phyloP scores from a whole-genome alignment of 2,113 vertebrate species.

The Dascyllus trimaculatus region DNA sequence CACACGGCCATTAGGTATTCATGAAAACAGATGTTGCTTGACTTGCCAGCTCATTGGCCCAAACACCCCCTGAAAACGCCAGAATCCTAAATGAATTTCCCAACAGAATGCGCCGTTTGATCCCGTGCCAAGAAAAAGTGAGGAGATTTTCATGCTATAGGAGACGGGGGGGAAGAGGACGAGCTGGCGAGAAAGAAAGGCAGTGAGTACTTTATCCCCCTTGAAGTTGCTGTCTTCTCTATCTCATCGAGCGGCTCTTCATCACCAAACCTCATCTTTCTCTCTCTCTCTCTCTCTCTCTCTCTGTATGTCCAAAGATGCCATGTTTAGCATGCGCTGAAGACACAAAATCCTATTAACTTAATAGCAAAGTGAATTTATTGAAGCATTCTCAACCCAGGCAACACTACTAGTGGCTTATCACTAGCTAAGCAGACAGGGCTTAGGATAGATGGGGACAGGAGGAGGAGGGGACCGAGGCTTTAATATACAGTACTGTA shows the following conservation, averaged over 20 bases:
- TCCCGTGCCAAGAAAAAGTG: conserved; percentile 68
- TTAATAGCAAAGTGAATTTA: conserved; percentile 73
- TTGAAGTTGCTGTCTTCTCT: conserved; percentile 39
- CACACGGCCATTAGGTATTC: conserved; percentile 78
- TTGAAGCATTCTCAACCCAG: conserved; percentile 62
- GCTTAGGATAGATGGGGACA: conserved; percentile 59
- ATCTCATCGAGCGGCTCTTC: conserved; percentile 37
- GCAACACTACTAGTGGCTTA: conserved; percentile 68
- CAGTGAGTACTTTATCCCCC: conserved; percentile 41
- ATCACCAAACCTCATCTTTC: conserved; percentile 49
- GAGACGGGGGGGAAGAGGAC: background rate
- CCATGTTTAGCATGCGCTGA: conserved; percentile 54
- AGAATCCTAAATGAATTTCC: conserved; percentile 75
- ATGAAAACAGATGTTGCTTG: conserved; percentile 80
- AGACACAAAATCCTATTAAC: conserved; percentile 76
- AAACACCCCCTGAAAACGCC: conserved; percentile 66
- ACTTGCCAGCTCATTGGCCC: conserved; percentile 68
- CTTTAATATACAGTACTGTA: conserved; percentile 6
- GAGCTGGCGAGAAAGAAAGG: background rate
- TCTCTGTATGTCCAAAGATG: conserved; percentile 58
- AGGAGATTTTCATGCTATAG: conserved; percentile 56
- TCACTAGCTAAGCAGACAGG: conserved; percentile 69
- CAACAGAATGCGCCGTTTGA: conserved; percentile 62
- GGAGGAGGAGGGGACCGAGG: background rate
- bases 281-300: too few relatives aligned